Conservation (phyloP, 2,113 vertebrate species). For the Erinaceus europaeus region DNA sequence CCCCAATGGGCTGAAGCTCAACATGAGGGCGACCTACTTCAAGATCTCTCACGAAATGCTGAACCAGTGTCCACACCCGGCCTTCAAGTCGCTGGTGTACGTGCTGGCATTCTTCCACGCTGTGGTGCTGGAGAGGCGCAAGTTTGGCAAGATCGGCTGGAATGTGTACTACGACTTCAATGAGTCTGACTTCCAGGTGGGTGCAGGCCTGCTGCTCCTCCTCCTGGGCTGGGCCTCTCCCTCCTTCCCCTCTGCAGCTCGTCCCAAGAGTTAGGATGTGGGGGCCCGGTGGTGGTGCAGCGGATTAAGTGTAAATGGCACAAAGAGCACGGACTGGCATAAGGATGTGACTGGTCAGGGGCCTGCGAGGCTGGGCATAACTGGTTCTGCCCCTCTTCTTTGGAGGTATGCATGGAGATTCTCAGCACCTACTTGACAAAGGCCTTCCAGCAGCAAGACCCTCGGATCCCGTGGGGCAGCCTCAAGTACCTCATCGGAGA, state of each 20-base stretch:
- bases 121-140: conserved; percentile 95
- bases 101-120: conserved; percentile 96
- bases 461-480: conserved; percentile 92
- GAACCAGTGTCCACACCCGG: conserved; percentile 87
- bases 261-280: too few relatives aligned
- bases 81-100: conserved; percentile 91
- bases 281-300: too few relatives aligned
- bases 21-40: conserved; percentile 94
- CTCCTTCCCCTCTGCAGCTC: too few relatives aligned
- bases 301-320: too few relatives aligned
- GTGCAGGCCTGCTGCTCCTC: background rate
- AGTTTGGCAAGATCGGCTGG: conserved; percentile 98
- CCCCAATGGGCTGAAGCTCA: conserved; percentile 95
- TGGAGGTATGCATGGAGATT: conserved; percentile 96
- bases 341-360: too few relatives aligned
- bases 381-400: fast-evolving
- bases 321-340: too few relatives aligned
- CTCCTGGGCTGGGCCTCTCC: background rate
- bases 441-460: conserved; percentile 87
- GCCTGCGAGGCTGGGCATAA: background rate
- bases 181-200: conserved; percentile 95
- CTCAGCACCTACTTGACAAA: conserved; percentile 93
- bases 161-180: conserved; percentile 96
- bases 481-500: conserved; percentile 97
- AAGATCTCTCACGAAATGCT: conserved; percentile 88